These are phyloP conservation scores for Acanthisitta chloris DNA, from an alignment of 2,113 vertebrate genomes.

Conservation along the genomic window DNA sequence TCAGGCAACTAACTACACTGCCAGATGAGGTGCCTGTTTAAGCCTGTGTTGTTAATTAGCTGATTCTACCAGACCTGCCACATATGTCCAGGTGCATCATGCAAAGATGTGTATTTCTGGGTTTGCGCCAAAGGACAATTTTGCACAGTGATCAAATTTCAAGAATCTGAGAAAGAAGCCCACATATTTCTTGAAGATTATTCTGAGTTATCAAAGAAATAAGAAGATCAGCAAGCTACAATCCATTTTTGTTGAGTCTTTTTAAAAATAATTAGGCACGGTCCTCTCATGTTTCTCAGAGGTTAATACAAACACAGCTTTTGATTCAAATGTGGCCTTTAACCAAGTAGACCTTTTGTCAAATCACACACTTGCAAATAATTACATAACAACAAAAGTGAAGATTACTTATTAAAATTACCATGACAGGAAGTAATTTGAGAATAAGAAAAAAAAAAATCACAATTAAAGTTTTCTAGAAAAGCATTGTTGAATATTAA, in stretches of 20 bases:
- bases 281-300: constrained; percentile 73
- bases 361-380: constrained; percentile 71
- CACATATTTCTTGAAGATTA: constrained; percentile 77
- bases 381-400: constrained; percentile 63
- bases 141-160: constrained; percentile 78
- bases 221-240: constrained; percentile 75
- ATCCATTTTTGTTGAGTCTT: constrained; percentile 70
- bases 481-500: neutral
- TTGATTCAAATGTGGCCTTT: constrained; percentile 68
- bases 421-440: constrained; percentile 37
- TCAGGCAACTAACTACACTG: constrained; percentile 85
- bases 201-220: constrained; percentile 79
- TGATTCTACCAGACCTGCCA: constrained; percentile 84
- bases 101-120: constrained; percentile 80
- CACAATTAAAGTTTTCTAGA: neutral
- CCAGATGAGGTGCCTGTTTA: constrained; percentile 90
- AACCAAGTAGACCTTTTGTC: constrained; percentile 63
- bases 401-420: constrained; percentile 62
- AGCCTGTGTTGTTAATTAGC: constrained; percentile 89
- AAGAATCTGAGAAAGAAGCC: constrained; percentile 74
- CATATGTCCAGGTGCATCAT: constrained; percentile 85
- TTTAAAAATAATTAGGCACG: constrained; percentile 75
- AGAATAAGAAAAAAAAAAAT: constrained; percentile 34
- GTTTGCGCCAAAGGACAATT: constrained; percentile 80
- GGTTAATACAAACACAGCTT: constrained; percentile 72